These are phyloP conservation scores for Tetramorium alpestre DNA, from an alignment of 1,140 invertebrate genomes.

Conservation along the genomic window DNA sequence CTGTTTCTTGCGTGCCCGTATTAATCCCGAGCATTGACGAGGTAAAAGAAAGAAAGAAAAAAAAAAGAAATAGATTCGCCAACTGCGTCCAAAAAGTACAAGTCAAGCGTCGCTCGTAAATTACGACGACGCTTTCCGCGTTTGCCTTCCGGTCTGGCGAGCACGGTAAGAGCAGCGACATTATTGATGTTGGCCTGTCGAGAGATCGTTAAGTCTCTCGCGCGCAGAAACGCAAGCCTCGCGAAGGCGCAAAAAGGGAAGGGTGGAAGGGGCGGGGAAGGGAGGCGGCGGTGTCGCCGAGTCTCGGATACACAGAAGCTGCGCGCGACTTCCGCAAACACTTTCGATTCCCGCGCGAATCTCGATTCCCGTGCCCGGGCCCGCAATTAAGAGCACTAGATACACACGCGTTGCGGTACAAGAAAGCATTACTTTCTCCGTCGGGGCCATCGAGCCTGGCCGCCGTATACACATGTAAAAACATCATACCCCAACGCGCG, in stretches of 20 bases:
- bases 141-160: constrained; percentile 48
- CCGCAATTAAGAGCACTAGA: constrained; percentile 58
- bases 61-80: background rate
- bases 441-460: constrained; percentile 1
- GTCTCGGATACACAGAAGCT: background rate
- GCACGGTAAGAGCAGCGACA: background rate
- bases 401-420: constrained; percentile 55
- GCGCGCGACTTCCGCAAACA: constrained; percentile 59
- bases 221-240: background rate
- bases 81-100: background rate
- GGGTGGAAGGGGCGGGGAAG: background rate
- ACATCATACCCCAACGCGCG: constrained; percentile 6
- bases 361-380: constrained; percentile 66
- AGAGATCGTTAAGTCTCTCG: constrained; percentile 28
- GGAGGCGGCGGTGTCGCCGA: background rate
- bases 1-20: no score
- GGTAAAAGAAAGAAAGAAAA: background rate
- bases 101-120: constrained; percentile 10
- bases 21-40: background rate
- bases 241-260: background rate
- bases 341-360: constrained; percentile 69
- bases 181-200: constrained; percentile 10
- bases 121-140: constrained; percentile 43
- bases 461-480: background rate
- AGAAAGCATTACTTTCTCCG: constrained; percentile 81